A percentile compares a stretch with the other conserved stretches of the same genome.
phyloP scores from a whole-genome alignment of 2,888 invertebrate genomes.

The Dioctria rufipes region DNA sequence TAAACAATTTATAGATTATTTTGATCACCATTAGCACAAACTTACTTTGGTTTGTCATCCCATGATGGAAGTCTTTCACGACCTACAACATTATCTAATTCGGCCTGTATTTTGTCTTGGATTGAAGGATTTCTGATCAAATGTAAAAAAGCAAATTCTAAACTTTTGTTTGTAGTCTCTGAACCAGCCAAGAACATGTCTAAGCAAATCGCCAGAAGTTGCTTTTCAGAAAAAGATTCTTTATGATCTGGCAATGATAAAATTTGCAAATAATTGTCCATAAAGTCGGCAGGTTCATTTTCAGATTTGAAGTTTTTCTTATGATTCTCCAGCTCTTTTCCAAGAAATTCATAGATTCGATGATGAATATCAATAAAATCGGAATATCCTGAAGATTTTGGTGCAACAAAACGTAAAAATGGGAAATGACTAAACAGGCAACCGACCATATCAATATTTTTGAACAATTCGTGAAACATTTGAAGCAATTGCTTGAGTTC shows the following conservation, averaged over 20 bases:
- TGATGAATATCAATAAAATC: constrained; percentile 81
- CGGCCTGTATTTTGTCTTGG: constrained; percentile 82
- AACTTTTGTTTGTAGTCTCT: constrained; percentile 86
- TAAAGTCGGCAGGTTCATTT: constrained; percentile 81
- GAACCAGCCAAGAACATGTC: constrained; percentile 92
- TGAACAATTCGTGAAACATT: constrained; percentile 80
- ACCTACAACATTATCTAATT: constrained; percentile 84
- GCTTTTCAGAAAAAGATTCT: constrained; percentile 79
- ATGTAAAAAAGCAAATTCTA: constrained; percentile 84
- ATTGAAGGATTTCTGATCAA: constrained; percentile 80
- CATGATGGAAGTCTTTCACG: constrained; percentile 78
- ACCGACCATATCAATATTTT: constrained; percentile 86
- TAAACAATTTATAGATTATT: not conserved
- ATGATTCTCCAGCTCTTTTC: constrained; percentile 81
- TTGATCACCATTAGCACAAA: constrained; percentile 1
- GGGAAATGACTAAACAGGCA: constrained; percentile 87
- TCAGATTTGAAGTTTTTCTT: constrained; percentile 76
- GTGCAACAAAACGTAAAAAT: constrained; percentile 79
- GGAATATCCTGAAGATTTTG: constrained; percentile 83
- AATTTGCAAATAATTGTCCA: constrained; percentile 85
- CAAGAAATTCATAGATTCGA: constrained; percentile 81
- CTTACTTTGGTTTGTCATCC: constrained; percentile 81
- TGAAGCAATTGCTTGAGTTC: constrained; percentile 79
- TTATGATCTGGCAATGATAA: constrained; percentile 75
- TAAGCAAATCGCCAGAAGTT: constrained; percentile 84